These are phyloP conservation scores for Polypterus senegalus DNA, from an alignment of 2,113 vertebrate species.

Conservation along the genomic window DNA sequence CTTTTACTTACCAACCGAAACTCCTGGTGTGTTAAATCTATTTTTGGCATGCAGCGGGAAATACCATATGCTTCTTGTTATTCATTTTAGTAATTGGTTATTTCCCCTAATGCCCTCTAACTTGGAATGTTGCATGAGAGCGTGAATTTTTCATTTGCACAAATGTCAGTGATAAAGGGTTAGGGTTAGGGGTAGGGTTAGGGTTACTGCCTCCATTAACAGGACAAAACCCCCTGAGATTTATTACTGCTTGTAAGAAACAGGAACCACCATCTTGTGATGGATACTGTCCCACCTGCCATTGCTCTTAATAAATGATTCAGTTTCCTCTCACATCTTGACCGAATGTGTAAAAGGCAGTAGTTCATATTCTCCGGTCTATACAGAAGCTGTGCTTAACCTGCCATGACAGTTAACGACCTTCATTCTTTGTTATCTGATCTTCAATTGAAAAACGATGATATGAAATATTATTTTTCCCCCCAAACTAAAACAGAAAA, in stretches of 20 bases:
- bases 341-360: too few species aligned
- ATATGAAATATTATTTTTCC: too few species aligned
- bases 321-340: too few species aligned
- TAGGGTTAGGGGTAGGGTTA: constrained; percentile 9
- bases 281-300: too few species aligned
- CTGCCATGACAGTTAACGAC: too few species aligned
- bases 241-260: constrained; percentile 6
- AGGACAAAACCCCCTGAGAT: neutral
- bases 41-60: constrained; percentile 15
- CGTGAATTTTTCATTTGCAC: neutral
- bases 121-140: constrained; percentile 12
- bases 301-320: too few species aligned
- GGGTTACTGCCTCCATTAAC: constrained; percentile 1
- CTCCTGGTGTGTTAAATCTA: constrained; percentile 2
- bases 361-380: too few species aligned
- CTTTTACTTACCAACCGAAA: constrained; percentile 9
- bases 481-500: too few species aligned
- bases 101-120: constrained; percentile 18
- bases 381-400: too few species aligned
- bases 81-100: constrained; percentile 15
- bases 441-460: too few species aligned
- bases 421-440: too few species aligned
- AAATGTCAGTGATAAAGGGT: neutral
- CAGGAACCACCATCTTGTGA: neutral
- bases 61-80: constrained; percentile 19